A percentile compares a stretch with the other conserved stretches of the same genome.
These are phyloP conservation scores for Epinotia brunnichana DNA, from an alignment of 2,888 invertebrate genomes.

Conservation along the genomic window DNA sequence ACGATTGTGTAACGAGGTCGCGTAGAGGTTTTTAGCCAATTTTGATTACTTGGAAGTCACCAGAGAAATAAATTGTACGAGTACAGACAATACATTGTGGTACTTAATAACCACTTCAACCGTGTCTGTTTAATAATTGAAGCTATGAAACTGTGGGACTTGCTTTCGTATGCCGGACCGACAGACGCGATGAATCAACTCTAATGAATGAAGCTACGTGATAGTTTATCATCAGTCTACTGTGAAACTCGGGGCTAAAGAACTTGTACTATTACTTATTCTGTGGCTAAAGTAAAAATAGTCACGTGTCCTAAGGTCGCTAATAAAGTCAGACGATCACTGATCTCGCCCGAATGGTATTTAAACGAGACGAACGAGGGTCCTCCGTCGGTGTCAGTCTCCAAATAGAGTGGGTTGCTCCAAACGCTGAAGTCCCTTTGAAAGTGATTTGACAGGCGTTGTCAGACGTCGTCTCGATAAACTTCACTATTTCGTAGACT, in stretches of 20 bases:
- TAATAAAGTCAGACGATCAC: neutral
- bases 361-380: neutral
- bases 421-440: neutral
- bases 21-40: too few species aligned
- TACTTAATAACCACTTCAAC: neutral
- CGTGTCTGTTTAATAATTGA: neutral
- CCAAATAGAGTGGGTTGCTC: neutral
- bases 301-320: neutral
- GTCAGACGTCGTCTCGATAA: neutral
- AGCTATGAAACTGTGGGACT: neutral
- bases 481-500: neutral
- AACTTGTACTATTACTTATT: too few species aligned
- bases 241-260: neutral
- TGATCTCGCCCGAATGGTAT: neutral
- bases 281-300: slow-evolving; percentile 6
- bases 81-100: neutral
- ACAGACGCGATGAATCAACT: slow-evolving; percentile 8
- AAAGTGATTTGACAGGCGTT: neutral
- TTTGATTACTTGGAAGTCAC: too few species aligned
- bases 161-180: slow-evolving; percentile 8
- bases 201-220: slow-evolving; percentile 10
- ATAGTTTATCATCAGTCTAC: neutral
- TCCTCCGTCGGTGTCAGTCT: neutral
- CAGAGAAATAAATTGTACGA: too few species aligned
- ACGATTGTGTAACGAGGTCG: too few species aligned